A percentile compares a stretch with the other conserved stretches of the same genome.
These are phyloP conservation scores for Caenorhabditis brenneri DNA, from an alignment of 1,140 invertebrate genomes.

Conservation along the genomic window DNA sequence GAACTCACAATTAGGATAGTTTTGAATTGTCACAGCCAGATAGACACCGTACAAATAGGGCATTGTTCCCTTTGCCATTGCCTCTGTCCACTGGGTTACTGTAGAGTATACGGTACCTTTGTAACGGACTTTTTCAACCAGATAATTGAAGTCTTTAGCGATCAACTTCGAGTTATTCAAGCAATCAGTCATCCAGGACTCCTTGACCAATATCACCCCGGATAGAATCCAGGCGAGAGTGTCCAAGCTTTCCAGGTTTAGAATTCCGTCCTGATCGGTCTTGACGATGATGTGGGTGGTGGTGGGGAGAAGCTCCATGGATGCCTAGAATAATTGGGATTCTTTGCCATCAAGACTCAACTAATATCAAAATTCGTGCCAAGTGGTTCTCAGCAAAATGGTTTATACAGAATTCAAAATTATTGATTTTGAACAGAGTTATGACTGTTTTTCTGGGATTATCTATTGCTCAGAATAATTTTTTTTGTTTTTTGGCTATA, in stretches of 20 bases:
- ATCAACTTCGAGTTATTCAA: not conserved
- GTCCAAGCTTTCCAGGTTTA: not conserved
- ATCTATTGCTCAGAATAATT: too few relatives aligned
- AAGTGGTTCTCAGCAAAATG: too few relatives aligned
- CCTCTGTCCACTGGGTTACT: not conserved
- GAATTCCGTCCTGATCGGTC: not conserved
- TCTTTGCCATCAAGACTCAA: too few relatives aligned
- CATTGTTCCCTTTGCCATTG: not conserved
- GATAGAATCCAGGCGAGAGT: not conserved
- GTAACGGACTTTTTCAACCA: not conserved
- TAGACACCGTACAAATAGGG: not conserved
- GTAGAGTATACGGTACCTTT: not conserved
- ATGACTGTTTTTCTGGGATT: too few relatives aligned
- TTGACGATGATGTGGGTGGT: not conserved
- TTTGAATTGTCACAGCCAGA: not conserved
- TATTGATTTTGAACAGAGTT: too few relatives aligned
- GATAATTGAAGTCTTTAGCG: not conserved
- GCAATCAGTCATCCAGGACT: not conserved
- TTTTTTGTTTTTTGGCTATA: too few relatives aligned
- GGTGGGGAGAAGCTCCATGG: not conserved
- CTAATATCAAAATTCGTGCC: too few relatives aligned
- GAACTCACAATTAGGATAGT: not conserved
- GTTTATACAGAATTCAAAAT: too few relatives aligned
- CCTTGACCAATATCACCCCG: not conserved
- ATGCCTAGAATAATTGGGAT: too few relatives aligned